phyloP scores from a whole-genome alignment of 2,888 invertebrate species.

The Hylaea fasciaria region DNA sequence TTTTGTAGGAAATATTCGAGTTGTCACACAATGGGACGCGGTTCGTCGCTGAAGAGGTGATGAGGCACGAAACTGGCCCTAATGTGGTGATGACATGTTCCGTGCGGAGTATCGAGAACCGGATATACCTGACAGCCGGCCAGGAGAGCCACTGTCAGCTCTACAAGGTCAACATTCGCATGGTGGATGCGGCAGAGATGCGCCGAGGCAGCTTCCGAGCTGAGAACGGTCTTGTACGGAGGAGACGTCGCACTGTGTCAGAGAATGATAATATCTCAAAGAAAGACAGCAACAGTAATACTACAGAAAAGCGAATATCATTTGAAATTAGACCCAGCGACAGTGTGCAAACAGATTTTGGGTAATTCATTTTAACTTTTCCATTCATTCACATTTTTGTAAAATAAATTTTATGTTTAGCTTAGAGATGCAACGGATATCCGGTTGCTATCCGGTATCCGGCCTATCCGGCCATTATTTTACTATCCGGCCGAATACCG shows the following conservation, averaged over 20 bases:
- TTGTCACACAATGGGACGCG: conserved; percentile 92
- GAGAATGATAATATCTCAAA: conserved; percentile 82
- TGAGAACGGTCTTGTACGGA: conserved; percentile 77
- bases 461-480: too few relatives aligned
- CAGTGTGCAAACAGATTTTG: conserved; percentile 94
- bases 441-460: too few relatives aligned
- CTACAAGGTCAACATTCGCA: conserved; percentile 88
- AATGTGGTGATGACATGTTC: conserved; percentile 97
- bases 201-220: conserved; percentile 83
- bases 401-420: background rate
- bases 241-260: conserved; percentile 80
- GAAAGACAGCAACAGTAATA: conserved; percentile 73
- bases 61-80: conserved; percentile 94
- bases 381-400: background rate
- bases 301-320: conserved; percentile 86
- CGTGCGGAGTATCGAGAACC: conserved; percentile 88
- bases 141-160: conserved; percentile 96
- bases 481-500: too few relatives aligned
- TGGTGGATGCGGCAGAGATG: conserved; percentile 84
- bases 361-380: conserved; percentile 66
- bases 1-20: conserved; percentile 95
- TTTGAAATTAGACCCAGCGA: conserved; percentile 91
- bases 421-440: too few relatives aligned
- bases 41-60: conserved; percentile 94
- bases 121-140: conserved; percentile 93